Evolutionary conservation across 1,140 invertebrate genomes (phyloP), one percentile per base, ranked within the genome.

Genomic region (Drosophila littoralis): DNA sequence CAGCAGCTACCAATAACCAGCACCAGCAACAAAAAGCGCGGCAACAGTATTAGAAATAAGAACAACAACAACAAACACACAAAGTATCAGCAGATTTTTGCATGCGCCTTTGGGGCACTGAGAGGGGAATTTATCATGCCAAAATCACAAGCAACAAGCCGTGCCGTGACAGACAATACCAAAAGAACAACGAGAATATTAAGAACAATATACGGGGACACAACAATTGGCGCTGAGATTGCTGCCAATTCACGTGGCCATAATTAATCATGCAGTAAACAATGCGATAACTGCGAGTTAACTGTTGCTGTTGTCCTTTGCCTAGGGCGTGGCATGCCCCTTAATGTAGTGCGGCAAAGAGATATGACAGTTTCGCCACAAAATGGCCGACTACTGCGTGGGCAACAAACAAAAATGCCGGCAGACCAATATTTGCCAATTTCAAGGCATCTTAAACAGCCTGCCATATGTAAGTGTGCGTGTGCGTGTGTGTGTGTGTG

Each of bases 121-220:
- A 33, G 13, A 46, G 13, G 22, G 48, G 50, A 50, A 54, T 70
- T 63, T 80, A 73, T 76, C 78, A 81, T 80, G 78, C 69, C 43
- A 46, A 17, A 61, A 81, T 35, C 28, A 54, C 73, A 77, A 76
- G 57, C 65, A 81, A 78, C 70, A 81, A 58, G 5, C 52, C 52
- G 17, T 55, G 52, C 52, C 52, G 36, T 55, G 52, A 55, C 36
- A 40, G 52, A 58, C 40, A 43, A 58, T 43, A 46, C 36, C 10
- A 38, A 35, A 13, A 22, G 13, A 4, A 52, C 22, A 42, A 52
- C 12, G 13, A 33, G 50, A 52, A 10, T n/a, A 51, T 13, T 13
- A 28, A n/a, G 2, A 51, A 46, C 45, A 46, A 28, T 22, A 28
- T 22, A 48, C 12, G 32, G 32, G 28, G 42, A 46, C 35, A 43